Percentiles rank a stretch among this genome's conserved stretches.
Evolutionary conservation across 2,797 vertebrate species (phyloP).

Genomic region (Cynopterus sphinx): DNA sequence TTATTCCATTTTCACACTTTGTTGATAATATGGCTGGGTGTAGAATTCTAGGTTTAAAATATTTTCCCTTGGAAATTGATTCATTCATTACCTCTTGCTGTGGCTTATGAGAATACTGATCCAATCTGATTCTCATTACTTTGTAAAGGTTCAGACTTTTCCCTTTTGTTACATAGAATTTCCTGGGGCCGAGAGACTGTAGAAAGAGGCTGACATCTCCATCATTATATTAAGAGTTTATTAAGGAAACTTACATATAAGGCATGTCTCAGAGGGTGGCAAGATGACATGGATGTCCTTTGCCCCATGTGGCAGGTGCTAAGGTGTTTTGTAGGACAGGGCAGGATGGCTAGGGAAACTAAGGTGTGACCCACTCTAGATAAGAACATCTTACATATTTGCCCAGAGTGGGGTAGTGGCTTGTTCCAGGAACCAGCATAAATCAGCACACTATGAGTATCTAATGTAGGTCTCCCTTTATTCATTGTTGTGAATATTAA

Average conservation of each 20-base stretch:
- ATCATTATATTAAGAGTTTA: not conserved
- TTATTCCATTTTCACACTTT: not conserved
- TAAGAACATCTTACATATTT: not conserved
- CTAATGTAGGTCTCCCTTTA: not conserved
- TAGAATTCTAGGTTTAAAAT: constrained; percentile 13
- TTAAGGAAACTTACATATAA: not conserved
- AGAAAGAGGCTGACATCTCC: not conserved
- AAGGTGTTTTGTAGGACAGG: not conserved
- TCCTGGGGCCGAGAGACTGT: not conserved
- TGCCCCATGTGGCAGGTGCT: not conserved
- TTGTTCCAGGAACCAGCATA: not conserved
- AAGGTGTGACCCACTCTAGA: no score
- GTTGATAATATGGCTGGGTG: not conserved
- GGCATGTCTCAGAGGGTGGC: not conserved
- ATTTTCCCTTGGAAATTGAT: not conserved
- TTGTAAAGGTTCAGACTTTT: not conserved
- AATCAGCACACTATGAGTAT: not conserved
- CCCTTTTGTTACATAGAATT: not conserved
- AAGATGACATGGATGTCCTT: not conserved
- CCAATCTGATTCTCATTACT: not conserved
- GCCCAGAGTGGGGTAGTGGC: not conserved
- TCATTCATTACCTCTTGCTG: not conserved
- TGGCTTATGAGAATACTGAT: not conserved
- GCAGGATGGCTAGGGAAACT: not conserved
- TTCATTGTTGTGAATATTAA: constrained; percentile 5